Base-by-base conservation (phyloP, 2,888 invertebrate species). In the Andrena bucephala region DNA sequence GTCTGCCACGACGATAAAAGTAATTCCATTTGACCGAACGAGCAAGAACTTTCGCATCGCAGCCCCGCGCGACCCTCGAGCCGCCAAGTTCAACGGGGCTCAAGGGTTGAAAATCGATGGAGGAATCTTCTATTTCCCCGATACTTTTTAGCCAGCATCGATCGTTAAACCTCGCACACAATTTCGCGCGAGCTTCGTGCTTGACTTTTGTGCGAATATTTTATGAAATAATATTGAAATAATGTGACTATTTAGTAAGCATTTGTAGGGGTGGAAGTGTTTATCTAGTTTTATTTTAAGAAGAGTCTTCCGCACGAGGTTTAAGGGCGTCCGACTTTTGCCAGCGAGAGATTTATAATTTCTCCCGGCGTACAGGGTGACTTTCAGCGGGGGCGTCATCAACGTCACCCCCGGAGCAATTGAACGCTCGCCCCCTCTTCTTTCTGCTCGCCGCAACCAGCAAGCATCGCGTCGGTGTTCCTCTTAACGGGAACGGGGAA, bases 401-500 rank as follows among this genome's bases (percentile, higher is more conserved):
- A 67, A 57, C 82, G 72, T 85, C 85, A 83, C 81, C 80, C 75
- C 48, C 57, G 57, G 84, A 80, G 86, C 84, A 81, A 88, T 86
- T 71, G 76, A 67, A 73, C 70, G 24, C 65, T 74, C 77, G 72
- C 75, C 71, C 77, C 81, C 20, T 0, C 66, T 65, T 59, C 69
- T 81, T 77, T 69, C 73, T 71, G 62, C 66, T 74, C 29, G 70
- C 70, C 62, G 85, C 81, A 67, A 65, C 72, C 77, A 70, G 76
- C 77, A 52, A 27, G 24, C 24, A 10, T 75, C 76, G 72, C 71
- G 70, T 77, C 78, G 77, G 60, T 81, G 81, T 84, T 88, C 85
- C 83, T 88, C 89, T 89, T 85, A 86, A 90, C 88, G 83, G 81
- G 85, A 85, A 87, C 83, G 84, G 83, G 86, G 87, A 89, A 90